Base-by-base conservation (phyloP, 2,797 vertebrate species). In the Etheostoma nigrum region DNA sequence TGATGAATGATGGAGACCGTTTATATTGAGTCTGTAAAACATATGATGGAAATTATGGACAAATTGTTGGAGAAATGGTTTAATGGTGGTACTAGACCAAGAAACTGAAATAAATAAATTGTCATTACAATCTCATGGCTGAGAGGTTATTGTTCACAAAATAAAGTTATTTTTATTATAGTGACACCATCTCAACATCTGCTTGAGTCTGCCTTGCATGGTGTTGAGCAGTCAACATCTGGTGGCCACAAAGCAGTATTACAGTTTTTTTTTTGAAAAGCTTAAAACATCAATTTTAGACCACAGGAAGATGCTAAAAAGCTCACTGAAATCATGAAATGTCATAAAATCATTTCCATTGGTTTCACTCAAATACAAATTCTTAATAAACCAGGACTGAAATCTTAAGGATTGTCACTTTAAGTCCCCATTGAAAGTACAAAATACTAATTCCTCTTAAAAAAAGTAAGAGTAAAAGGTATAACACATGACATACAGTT, bases 181-280 rank as follows among this genome's bases (percentile, higher is more conserved):
- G 23, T 72, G 72, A 71, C 44, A 54, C 48, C 52, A 57, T 40
- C n/a, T 67, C 51, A 13, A 62, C 15, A n/a, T 27, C 7, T 63
- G 4, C 16, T 21, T 0, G 2, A 53, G 53, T 42, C 0, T 10
- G 10, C n/a, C 4, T 18, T 67, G 44, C 2, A 27, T 61, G 40
- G 16, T 71, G 44, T 47, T 49, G 40, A 75, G 4, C 44, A 54
- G 74, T 76, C 87, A 58, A 60, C 88, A 84, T 81, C 88, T 87
- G 49, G 81, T 89, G 89, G 86, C 36, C 36, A 21, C 10, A 68
- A 54, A 67, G 23, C 15, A 44, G 9, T 14, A 79, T 73, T 76
- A 74, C 89, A 85, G 3, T 16, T 2, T 48, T 48, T 68, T 19
- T 64, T 40, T 62, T 1, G 21, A 23, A 23, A 36, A 53, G 2